phyloP scores from a whole-genome alignment of 2,797 vertebrate species.

The Falco columbarius region DNA sequence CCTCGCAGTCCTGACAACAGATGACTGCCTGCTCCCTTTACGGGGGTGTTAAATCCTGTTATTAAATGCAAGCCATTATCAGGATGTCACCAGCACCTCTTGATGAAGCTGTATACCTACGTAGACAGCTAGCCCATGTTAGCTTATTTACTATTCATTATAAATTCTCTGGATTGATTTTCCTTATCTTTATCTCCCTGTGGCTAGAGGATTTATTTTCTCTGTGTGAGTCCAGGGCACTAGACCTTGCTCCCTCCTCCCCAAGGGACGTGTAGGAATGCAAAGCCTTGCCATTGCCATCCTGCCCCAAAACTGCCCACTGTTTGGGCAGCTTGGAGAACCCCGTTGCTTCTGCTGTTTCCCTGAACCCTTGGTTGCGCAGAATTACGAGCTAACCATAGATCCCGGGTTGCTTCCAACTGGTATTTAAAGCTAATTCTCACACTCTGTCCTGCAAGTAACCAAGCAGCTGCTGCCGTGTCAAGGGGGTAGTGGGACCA shows the following conservation, averaged over 20 bases:
- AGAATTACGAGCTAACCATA: not conserved
- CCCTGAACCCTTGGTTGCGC: not conserved
- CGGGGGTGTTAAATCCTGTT: not conserved
- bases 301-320: not conserved
- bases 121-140: not conserved
- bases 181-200: not conserved
- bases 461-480: not conserved
- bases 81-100: not conserved
- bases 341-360: not conserved
- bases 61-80: conserved; percentile 27
- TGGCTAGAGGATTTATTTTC: not conserved
- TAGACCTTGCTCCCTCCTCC: not conserved
- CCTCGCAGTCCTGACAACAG: not conserved
- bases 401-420: not conserved
- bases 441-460: not conserved
- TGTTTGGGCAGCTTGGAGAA: not conserved
- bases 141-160: conserved; percentile 7
- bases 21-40: not conserved
- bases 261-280: accelerated
- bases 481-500: not conserved
- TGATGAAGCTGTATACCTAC: conserved; percentile 7
- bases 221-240: not conserved
- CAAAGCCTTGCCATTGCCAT: not conserved
- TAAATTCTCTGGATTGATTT: not conserved
- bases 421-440: not conserved